A percentile compares a stretch with the other conserved stretches of the same genome.
Evolutionary conservation across 2,888 invertebrate species (phyloP).

Genomic region (Aphidoletes aphidimyza): DNA sequence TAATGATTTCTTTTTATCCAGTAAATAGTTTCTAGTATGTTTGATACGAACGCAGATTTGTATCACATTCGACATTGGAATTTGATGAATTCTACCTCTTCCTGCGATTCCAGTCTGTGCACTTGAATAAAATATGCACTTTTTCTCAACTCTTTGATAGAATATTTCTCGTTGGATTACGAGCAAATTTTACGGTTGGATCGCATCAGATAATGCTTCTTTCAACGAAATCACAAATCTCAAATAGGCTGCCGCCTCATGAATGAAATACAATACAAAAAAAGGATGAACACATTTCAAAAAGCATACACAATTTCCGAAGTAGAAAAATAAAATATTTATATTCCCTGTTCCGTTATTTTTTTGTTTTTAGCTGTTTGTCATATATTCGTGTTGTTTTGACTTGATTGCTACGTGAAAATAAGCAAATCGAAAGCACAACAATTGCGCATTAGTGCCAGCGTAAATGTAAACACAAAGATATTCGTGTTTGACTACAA

Average conservation of each 20-base stretch:
- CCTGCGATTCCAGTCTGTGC: neutral
- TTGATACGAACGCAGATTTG: neutral
- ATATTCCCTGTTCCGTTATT: neutral
- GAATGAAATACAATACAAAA: neutral
- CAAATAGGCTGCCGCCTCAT: neutral
- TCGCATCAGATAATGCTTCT: neutral
- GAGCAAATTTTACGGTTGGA: neutral
- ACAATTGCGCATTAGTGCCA: neutral
- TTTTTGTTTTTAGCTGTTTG: no score
- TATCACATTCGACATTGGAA: neutral
- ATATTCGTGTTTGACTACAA: neutral
- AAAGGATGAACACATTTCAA: neutral
- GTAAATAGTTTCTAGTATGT: no score
- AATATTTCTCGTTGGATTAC: neutral
- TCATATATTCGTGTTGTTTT: neutral
- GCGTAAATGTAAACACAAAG: neutral
- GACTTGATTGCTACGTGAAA: slow-evolving; percentile 2
- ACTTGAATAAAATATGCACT: slow-evolving; percentile 39
- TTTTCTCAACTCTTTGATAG: no score
- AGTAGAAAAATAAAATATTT: slow-evolving; percentile 11
- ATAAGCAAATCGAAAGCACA: neutral
- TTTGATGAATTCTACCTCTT: neutral
- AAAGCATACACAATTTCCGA: neutral
- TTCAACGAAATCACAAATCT: no score
- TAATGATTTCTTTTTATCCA: no score